Evolutionary conservation across 2,797 vertebrate genomes (phyloP).

Genomic region (Gorsachius magnificus): DNA sequence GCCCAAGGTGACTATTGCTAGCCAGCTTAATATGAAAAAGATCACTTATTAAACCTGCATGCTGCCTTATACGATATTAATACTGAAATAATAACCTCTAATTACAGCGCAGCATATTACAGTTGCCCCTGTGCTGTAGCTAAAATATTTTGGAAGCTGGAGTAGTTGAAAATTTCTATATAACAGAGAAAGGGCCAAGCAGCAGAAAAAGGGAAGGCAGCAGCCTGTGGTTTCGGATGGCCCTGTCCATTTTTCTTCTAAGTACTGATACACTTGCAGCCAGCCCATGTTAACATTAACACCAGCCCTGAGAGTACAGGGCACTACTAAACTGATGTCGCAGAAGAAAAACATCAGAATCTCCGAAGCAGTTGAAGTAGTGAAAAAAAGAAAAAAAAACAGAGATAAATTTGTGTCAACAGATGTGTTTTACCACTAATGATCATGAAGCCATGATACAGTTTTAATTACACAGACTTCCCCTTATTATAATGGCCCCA

Average conservation of each 20-base stretch:
- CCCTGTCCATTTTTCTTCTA: background rate
- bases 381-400: background rate
- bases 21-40: background rate
- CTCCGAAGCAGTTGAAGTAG: background rate
- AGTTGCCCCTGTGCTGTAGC: background rate
- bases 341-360: background rate
- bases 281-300: background rate
- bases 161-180: background rate
- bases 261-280: background rate
- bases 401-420: constrained; percentile 2
- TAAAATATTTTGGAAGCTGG: background rate
- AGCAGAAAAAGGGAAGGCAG: background rate
- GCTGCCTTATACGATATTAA: background rate
- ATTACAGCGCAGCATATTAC: background rate
- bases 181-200: background rate
- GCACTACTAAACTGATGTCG: background rate
- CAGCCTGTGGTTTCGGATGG: background rate
- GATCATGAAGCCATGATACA: constrained; percentile 13
- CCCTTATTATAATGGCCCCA: constrained; percentile 8
- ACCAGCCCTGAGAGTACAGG: background rate
- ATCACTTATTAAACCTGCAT: background rate
- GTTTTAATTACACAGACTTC: constrained; percentile 44
- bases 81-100: background rate
- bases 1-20: background rate
- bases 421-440: constrained; percentile 41